Base-by-base conservation (phyloP, 2,797 vertebrate species). In the Propithecus perrieri region DNA sequence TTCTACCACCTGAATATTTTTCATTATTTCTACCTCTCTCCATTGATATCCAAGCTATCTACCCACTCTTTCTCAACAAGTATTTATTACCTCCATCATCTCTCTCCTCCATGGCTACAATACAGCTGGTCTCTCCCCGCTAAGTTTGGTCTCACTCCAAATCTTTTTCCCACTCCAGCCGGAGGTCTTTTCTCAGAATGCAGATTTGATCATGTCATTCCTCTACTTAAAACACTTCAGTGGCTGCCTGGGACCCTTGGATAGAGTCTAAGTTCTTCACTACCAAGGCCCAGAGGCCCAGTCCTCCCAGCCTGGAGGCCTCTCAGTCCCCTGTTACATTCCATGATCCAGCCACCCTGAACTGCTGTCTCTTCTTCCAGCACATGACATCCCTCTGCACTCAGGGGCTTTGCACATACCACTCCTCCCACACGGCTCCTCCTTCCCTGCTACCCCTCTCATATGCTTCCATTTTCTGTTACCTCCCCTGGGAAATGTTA, bases 121-220 rank as follows among this genome's bases (percentile, higher is more conserved):
- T 41, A 46, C 13, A 38, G 2, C 65, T 90, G 46, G 43, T 85
- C 65, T 71, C 72, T 79, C 22, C 79, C 28, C 46, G 50, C 18
- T 15, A 30, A 71, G 35, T 55, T 55, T 53, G 30, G 38, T 50
- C 63, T 87, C 63, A 38, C 38, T 91, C 28, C 61, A 76, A 26
- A 65, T 83, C 7, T 48, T 78, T 61, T 65, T 55, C 69, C 26
- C 50, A 50, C 65, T 78, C 33, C 18, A 87, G 35, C 43, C 75
- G 55, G 22, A 96, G 38, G 28, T 76, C 89, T 90, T 93, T 96
- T 41, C 35, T 81, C 61, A 67, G 55, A 86, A 87, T 57, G 20
- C 35, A 63, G 41, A 86, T 83, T 38, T 50, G n/a, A 90, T 71
- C 65, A 43, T 14, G 50, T 22, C 28, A 35, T 4, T 46, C 46